Evolutionary conservation across 2,888 invertebrate genomes (phyloP), one percentile per base, ranked within the genome.

Genomic region (Sylvicola fuscatus): DNA sequence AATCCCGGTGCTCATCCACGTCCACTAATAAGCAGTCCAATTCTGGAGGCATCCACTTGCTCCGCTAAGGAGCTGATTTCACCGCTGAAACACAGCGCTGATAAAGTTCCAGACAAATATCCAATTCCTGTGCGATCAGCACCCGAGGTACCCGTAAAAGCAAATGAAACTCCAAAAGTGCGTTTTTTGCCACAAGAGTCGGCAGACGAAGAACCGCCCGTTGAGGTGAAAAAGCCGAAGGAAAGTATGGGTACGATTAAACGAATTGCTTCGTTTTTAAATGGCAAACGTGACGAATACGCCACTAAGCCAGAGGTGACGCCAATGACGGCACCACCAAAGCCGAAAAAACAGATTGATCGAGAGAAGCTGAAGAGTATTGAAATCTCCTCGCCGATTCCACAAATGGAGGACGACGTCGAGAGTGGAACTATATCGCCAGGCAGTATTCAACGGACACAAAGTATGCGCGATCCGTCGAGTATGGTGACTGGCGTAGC

Each of bases 371-470:
- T 87, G 35, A 66, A 81, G 34, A 76, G 70, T 37, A 59, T 86
- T 35, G 77, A 83, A 52, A 87, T 89, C 46, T 87, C 87, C 0
- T 69, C 74, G 46, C 87, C 87, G 0, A 83, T 89, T 44, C 69
- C 74, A 1, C 77, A 79, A 48, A 68, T 66, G 0, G 1, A 66
- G 47, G 63, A 65, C 11, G 62, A 61, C 43, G 64, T 64, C 35
- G 60, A 66, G 30, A 67, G 65, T 34, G 53, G 62, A 1, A 70
- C 72, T 11, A 21, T 21, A 21, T 21, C 32, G 27, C 37, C 32
- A 13, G 28, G 21, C 3, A 38, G 39, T 14, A 72, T 83, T 0
- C 72, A 75, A 57, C 64, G 86, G 35, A 76, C 84, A 1, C 84
- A 84, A 47, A 84, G 84, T 45, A 78, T 86, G 80, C 62, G 83